phyloP scores from a whole-genome alignment of 2,888 invertebrate species.

The Ochropleura plecta region DNA sequence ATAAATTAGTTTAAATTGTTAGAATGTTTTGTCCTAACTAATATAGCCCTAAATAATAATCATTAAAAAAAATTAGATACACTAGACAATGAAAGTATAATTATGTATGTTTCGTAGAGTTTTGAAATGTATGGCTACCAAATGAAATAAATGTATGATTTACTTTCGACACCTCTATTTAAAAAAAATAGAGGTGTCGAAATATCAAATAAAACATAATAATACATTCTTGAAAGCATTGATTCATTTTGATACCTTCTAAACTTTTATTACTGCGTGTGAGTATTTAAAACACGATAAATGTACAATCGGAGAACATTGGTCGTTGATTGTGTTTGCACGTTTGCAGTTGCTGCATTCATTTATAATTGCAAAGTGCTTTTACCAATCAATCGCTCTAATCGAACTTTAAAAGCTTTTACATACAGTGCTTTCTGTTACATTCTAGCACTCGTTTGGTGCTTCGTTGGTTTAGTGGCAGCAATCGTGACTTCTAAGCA shows the following conservation, averaged over 20 bases:
- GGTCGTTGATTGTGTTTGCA: slow-evolving; percentile 24
- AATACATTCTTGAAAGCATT: not conserved
- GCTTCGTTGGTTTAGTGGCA: no score
- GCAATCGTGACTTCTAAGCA: no score
- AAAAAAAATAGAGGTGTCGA: not conserved
- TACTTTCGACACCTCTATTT: no score
- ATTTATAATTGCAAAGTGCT: slow-evolving; percentile 39
- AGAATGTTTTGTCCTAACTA: no score
- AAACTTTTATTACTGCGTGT: not conserved
- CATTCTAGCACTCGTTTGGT: not conserved
- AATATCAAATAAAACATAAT: not conserved
- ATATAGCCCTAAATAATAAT: no score
- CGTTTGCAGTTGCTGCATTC: slow-evolving; percentile 33
- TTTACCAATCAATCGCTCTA: slow-evolving; percentile 45
- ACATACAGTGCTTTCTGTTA: slow-evolving; percentile 19
- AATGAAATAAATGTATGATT: not conserved
- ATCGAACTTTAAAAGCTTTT: slow-evolving; percentile 44
- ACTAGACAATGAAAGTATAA: not conserved
- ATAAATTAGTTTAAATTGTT: no score
- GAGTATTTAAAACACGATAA: slow-evolving; percentile 11
- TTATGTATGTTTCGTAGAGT: not conserved
- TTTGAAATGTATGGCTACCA: not conserved
- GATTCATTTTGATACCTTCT: not conserved
- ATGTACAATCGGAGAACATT: slow-evolving; percentile 7
- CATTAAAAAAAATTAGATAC: no score